Percentiles rank a stretch among this genome's conserved stretches.
These are phyloP conservation scores for Lithophane semibrunnea DNA, from an alignment of 2,888 invertebrate genomes.

Conservation along the genomic window DNA sequence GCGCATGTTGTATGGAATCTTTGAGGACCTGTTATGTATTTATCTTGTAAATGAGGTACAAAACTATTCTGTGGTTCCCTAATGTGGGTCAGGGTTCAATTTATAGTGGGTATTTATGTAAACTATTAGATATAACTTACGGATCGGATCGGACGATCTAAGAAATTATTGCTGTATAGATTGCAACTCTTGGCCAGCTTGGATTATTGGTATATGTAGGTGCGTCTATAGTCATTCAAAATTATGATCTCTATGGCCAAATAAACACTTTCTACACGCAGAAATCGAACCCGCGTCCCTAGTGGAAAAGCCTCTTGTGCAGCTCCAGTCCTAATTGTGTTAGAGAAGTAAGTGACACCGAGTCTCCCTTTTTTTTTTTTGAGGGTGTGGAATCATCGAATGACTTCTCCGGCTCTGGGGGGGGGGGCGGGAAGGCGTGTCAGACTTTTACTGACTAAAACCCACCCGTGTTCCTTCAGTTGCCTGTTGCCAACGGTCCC, in stretches of 20 bases:
- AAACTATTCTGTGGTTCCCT: too few species aligned
- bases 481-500: too few species aligned
- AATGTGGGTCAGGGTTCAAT: not conserved
- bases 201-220: not conserved
- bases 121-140: not conserved
- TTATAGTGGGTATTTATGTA: not conserved
- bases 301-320: not conserved
- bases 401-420: too few species aligned
- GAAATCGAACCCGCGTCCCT: not conserved
- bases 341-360: not conserved
- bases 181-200: not conserved
- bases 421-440: too few species aligned
- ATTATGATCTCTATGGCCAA: not conserved
- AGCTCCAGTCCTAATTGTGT: not conserved
- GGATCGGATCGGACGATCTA: not conserved
- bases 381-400: too few species aligned
- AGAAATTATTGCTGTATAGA: too few species aligned
- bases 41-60: not conserved
- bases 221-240: not conserved
- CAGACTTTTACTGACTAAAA: too few species aligned
- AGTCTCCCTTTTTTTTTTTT: too few species aligned
- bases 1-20: slow-evolving; percentile 20
- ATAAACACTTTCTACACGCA: not conserved
- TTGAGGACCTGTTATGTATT: not conserved
- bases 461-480: too few species aligned